A percentile compares a stretch with the other conserved stretches of the same genome.
These are phyloP conservation scores for Hyppa rectilinea DNA, from an alignment of 2,888 invertebrate genomes.

Conservation along the genomic window DNA sequence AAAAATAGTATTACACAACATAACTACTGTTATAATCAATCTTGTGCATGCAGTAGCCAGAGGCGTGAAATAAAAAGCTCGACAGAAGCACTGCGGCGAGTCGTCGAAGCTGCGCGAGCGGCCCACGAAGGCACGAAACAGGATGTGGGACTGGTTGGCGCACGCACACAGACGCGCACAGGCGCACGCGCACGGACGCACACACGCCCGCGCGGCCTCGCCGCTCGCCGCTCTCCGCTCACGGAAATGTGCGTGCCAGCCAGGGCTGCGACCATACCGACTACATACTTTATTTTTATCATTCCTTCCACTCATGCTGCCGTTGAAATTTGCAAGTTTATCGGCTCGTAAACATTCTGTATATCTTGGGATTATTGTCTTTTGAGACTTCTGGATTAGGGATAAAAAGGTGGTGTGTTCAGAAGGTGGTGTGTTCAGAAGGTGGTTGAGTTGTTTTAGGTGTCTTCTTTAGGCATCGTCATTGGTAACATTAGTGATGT, in stretches of 20 bases:
- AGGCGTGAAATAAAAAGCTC: slow-evolving; percentile 90
- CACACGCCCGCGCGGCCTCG: slow-evolving; percentile 84
- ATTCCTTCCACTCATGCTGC: slow-evolving; percentile 56
- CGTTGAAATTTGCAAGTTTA: slow-evolving; percentile 64
- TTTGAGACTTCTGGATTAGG: slow-evolving; percentile 36
- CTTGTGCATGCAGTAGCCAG: slow-evolving; percentile 75
- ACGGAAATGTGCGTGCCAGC: slow-evolving; percentile 89
- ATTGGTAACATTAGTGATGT: neutral
- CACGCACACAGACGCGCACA: slow-evolving; percentile 75
- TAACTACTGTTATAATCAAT: slow-evolving; percentile 73
- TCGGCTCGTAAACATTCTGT: slow-evolving; percentile 54
- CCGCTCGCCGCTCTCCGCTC: slow-evolving; percentile 83
- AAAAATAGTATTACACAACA: slow-evolving; percentile 62
- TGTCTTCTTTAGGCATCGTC: neutral
- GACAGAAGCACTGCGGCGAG: slow-evolving; percentile 81
- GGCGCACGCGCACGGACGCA: slow-evolving; percentile 71
- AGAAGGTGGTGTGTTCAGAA: neutral
- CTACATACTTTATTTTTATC: slow-evolving; percentile 66
- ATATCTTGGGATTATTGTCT: slow-evolving; percentile 39
- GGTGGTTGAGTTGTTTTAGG: slow-evolving; percentile 2
- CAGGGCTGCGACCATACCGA: slow-evolving; percentile 71
- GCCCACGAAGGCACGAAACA: slow-evolving; percentile 84
- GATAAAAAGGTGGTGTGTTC: slow-evolving; percentile 24
- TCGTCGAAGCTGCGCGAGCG: slow-evolving; percentile 83
- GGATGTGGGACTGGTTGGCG: slow-evolving; percentile 90